A percentile compares a stretch with the other conserved stretches of the same genome.
phyloP scores from a whole-genome alignment of 2,797 vertebrate species.

The Oryzias sinensis region DNA sequence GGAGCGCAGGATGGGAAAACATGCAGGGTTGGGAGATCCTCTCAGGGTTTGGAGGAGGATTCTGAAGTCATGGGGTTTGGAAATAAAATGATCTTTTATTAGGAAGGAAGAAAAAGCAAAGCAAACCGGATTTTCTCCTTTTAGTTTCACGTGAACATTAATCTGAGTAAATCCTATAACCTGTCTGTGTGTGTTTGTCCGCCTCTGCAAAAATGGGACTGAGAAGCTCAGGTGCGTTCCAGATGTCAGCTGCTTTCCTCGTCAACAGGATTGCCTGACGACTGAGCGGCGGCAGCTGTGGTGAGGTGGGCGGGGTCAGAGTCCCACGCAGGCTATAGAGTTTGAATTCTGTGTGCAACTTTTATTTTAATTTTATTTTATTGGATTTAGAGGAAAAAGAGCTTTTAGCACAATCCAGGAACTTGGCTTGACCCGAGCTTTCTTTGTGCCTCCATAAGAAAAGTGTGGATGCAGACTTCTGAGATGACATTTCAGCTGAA shows the following conservation, averaged over 20 bases:
- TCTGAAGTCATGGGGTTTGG: background rate
- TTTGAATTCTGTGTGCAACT: background rate
- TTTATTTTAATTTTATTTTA: background rate
- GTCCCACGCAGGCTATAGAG: background rate
- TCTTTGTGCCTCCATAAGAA: slow-evolving; percentile 12
- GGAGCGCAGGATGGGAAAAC: background rate
- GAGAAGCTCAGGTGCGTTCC: background rate
- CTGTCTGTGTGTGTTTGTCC: background rate
- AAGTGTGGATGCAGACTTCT: slow-evolving; percentile 20
- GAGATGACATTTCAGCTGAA: slow-evolving; percentile 67
- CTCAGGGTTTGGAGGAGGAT: background rate
- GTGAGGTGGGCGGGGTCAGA: slow-evolving; percentile 19
- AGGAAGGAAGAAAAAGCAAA: background rate
- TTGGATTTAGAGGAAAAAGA: too few species aligned
- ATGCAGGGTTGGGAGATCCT: background rate
- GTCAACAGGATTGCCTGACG: slow-evolving; percentile 20
- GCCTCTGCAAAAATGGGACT: slow-evolving; percentile 3
- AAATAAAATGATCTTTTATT: too few species aligned
- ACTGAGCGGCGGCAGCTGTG: slow-evolving; percentile 30
- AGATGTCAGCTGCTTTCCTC: slow-evolving; percentile 4
- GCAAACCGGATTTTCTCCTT: too few species aligned
- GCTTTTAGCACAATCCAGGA: too few species aligned
- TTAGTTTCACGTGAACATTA: too few species aligned
- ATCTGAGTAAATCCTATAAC: too few species aligned
- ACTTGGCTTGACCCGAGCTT: too few species aligned